Evolutionary conservation across 2,888 invertebrate genomes (phyloP).

Genomic region (Atethmia centrago): DNA sequence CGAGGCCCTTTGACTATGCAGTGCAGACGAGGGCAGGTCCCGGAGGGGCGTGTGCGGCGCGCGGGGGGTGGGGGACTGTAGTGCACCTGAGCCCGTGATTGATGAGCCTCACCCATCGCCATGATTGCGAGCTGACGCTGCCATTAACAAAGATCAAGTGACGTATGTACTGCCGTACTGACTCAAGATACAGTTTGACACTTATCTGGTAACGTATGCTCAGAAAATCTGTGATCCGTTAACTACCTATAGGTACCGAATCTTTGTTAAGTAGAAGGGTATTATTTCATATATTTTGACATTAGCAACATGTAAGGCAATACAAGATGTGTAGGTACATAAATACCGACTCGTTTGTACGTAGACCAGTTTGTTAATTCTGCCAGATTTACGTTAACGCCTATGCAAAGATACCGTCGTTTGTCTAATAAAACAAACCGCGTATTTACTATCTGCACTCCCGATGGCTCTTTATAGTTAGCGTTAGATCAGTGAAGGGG

Average conservation of each 20-base stretch:
- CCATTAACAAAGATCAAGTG: constrained; percentile 73
- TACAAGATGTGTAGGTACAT: neutral
- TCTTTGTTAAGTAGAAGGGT: neutral
- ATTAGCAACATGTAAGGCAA: neutral
- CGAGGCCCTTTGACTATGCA: constrained; percentile 71
- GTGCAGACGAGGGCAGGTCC: constrained; percentile 70
- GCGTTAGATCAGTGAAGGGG: constrained; percentile 86
- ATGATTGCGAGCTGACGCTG: constrained; percentile 81
- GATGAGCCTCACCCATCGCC: constrained; percentile 85
- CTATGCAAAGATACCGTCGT: constrained; percentile 68
- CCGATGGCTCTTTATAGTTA: constrained; percentile 83
- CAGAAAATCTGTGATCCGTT: constrained; percentile 2
- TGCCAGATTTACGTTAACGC: constrained; percentile 57
- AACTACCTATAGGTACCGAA: neutral
- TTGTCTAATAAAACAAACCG: constrained; percentile 78
- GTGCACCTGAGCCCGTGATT: constrained; percentile 89
- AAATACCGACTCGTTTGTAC: constrained; percentile 10
- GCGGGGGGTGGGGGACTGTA: constrained; percentile 61
- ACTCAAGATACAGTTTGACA: constrained; percentile 24
- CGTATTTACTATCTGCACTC: constrained; percentile 82
- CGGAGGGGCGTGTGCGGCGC: constrained; percentile 59
- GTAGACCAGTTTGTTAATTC: constrained; percentile 52
- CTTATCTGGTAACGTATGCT: constrained; percentile 1
- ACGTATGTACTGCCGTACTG: constrained; percentile 42
- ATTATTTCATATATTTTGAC: neutral